Evolutionary conservation across 2,888 invertebrate genomes (phyloP), one percentile per base, ranked within the genome.

Genomic region (Eristalinus sepulchralis): DNA sequence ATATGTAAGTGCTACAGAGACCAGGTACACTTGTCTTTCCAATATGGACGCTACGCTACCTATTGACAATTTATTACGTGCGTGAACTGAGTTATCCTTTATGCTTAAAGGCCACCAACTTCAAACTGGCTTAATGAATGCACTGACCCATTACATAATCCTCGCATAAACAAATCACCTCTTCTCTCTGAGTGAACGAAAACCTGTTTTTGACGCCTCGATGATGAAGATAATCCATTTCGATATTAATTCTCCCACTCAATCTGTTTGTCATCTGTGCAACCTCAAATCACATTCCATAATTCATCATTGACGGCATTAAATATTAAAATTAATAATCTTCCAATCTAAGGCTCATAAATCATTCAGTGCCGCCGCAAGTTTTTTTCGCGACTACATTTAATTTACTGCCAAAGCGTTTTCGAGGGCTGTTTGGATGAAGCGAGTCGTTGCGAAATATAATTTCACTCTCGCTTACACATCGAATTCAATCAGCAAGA

Each of bases 331-430:
- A 76, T 66, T 57, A 63, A 82, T 82, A 76, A 70, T 76, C 47
- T 71, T 20, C 33, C 39, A 82, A 66, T 76, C 66, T 63, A 67
- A 67, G 47, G 22, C 62, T 71, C 71, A 82, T 77, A 77, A 82
- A 66, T 59, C 71, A 71, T 68, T 62, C 47, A 31, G n/a, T 13
- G 39, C 13, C n/a, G 10, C 39, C 39, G 39, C 2, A 39, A 1
- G 4, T n/a, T 39, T 39, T 39, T n/a, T 39, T 5, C 39, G 39
- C 39, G 39, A 39, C 39, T 39, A n/a, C 2, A 39, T 13, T 39
- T 39, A 39, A n/a, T 39, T 39, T 5, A 39, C 39, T 0, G 39
- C 13, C 39, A 13, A 13, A n/a, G 13, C 39, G n/a, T n/a, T 39
- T n/a, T n/a, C 1, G n/a, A 39, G 39, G 22, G 53, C 17, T 10